These are phyloP conservation scores for Microplitis demolitor DNA, from an alignment of 1,140 invertebrate genomes.

Conservation along the genomic window DNA sequence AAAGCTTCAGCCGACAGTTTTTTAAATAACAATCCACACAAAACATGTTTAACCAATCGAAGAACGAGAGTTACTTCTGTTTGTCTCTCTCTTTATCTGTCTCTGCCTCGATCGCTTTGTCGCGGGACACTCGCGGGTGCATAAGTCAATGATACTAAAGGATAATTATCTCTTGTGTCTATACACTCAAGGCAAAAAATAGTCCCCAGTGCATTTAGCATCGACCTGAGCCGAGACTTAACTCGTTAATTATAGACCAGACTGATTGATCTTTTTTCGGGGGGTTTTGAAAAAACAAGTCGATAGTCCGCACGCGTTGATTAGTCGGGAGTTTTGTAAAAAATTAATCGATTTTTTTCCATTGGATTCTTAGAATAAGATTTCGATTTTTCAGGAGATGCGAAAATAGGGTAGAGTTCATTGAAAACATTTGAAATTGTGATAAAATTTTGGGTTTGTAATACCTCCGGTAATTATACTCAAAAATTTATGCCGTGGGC, in stretches of 20 bases:
- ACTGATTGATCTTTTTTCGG: slow-evolving; percentile 56
- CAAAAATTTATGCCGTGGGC: too few species aligned
- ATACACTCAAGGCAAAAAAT: slow-evolving; percentile 50
- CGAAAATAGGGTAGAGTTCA: too few species aligned
- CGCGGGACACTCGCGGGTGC: slow-evolving; percentile 11
- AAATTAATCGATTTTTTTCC: too few species aligned
- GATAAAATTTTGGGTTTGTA: too few species aligned
- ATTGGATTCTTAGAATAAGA: too few species aligned
- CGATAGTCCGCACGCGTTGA: too few species aligned
- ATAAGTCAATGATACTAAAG: slow-evolving; percentile 23
- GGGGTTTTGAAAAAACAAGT: too few species aligned
- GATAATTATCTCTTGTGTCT: slow-evolving; percentile 49
- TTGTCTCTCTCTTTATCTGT: neutral
- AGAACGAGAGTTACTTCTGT: slow-evolving; percentile 20
- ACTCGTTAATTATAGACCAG: slow-evolving; percentile 61
- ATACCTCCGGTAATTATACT: too few species aligned
- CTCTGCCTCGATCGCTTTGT: slow-evolving; percentile 10
- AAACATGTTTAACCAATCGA: slow-evolving; percentile 55
- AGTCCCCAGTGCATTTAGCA: slow-evolving; percentile 56
- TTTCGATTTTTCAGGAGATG: too few species aligned
- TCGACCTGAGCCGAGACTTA: slow-evolving; percentile 34
- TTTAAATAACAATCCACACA: neutral
- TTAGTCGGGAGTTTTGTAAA: too few species aligned
- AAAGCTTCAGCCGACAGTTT: too few species aligned
- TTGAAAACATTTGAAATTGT: too few species aligned